These are phyloP conservation scores for Bembecia ichneumoniformis DNA, from an alignment of 2,888 invertebrate genomes.

Conservation along the genomic window DNA sequence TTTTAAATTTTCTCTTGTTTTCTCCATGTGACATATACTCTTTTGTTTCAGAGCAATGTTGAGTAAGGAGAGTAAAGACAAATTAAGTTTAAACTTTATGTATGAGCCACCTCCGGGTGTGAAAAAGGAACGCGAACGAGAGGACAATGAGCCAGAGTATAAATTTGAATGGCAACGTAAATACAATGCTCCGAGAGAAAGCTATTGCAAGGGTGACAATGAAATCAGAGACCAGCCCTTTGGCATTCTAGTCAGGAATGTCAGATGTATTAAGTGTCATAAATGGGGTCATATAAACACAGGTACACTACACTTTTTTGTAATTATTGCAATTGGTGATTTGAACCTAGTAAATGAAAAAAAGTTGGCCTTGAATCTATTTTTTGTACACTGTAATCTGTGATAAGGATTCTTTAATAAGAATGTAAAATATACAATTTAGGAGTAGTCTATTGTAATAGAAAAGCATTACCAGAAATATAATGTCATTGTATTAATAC, in stretches of 20 bases:
- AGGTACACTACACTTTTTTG: constrained; percentile 48
- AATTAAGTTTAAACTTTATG: constrained; percentile 98
- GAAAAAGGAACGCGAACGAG: constrained; percentile 90
- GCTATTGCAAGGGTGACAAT: constrained; percentile 97
- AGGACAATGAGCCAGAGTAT: constrained; percentile 95
- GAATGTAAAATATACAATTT: no score
- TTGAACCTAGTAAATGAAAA: no score
- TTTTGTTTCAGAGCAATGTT: constrained; percentile 84
- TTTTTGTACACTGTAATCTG: no score
- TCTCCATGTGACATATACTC: background rate
- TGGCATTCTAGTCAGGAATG: constrained; percentile 97
- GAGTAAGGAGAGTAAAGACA: constrained; percentile 98
- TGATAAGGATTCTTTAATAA: no score
- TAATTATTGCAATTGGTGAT: background rate
- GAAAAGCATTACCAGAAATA: no score
- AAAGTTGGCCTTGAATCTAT: no score
- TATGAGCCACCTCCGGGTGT: constrained; percentile 99
- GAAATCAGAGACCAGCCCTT: constrained; percentile 98
- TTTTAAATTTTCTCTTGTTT: background rate
- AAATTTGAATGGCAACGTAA: constrained; percentile 99
- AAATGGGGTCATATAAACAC: constrained; percentile 99
- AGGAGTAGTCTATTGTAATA: no score
- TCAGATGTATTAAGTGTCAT: constrained; percentile 98
- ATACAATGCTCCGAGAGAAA: constrained; percentile 98
- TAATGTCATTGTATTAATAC: no score